phyloP scores from a whole-genome alignment of 2,113 vertebrate species.

The Leptobrachium ailaonicum region DNA sequence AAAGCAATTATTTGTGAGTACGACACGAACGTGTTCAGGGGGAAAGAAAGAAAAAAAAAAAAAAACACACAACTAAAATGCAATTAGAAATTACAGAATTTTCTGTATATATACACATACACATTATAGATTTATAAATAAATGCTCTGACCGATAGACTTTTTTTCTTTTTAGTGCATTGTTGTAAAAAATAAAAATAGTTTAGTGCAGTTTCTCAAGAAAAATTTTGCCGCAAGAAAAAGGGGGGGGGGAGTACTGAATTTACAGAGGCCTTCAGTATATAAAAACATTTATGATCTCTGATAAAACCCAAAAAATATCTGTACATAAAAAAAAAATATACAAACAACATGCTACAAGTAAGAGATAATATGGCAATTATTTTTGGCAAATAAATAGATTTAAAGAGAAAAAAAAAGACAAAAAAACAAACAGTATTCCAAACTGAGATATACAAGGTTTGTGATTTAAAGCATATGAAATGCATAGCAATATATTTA shows the following conservation, averaged over 20 bases:
- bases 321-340: constrained; percentile 63
- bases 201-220: constrained; percentile 91
- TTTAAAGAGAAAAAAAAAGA: constrained; percentile 75
- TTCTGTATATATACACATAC: constrained; percentile 65
- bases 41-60: background rate
- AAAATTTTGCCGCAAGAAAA: constrained; percentile 77
- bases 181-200: constrained; percentile 81
- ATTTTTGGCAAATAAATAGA: constrained; percentile 89
- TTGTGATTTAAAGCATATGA: constrained; percentile 77
- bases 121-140: constrained; percentile 85
- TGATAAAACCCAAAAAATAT: constrained; percentile 59
- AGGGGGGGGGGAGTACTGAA: constrained; percentile 77
- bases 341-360: constrained; percentile 69
- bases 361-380: constrained; percentile 76
- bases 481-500: constrained; percentile 86
- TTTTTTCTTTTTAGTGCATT: constrained; percentile 92
- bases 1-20: constrained; percentile 55
- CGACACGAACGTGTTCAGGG: constrained; percentile 52
- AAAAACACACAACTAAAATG: constrained; percentile 77
- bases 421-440: constrained; percentile 74
- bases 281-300: constrained; percentile 63
- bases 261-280: constrained; percentile 68
- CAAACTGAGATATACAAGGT: constrained; percentile 68
- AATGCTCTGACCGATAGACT: constrained; percentile 84
- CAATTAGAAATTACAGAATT: constrained; percentile 90